Evolutionary conservation across 2,113 vertebrate genomes (phyloP).

Genomic region (Isichthys henryi): DNA sequence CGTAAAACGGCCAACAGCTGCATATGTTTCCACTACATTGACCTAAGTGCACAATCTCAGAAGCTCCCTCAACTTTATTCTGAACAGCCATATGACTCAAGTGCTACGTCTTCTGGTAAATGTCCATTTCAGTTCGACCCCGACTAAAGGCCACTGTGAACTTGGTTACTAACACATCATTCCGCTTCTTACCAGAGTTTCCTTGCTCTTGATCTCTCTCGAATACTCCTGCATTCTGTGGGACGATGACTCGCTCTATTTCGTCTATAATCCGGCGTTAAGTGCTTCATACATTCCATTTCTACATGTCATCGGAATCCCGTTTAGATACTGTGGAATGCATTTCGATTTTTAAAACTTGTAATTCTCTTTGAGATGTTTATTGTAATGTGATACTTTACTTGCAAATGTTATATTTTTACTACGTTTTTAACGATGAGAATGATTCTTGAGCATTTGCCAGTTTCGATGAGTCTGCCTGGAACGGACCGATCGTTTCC

Average conservation of each 20-base stretch:
- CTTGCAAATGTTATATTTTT: constrained; percentile 57
- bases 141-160: neutral
- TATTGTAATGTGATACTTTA: constrained; percentile 55
- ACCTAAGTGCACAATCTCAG: neutral
- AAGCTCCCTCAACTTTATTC: neutral
- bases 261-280: neutral
- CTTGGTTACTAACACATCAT: neutral
- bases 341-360: constrained; percentile 26
- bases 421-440: constrained; percentile 41
- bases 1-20: neutral
- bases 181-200: neutral
- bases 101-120: neutral
- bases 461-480: constrained; percentile 31
- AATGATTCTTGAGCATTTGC: constrained; percentile 31
- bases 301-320: constrained; percentile 39
- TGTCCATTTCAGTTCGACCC: neutral
- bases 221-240: neutral
- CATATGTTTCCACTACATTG: neutral
- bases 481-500: neutral
- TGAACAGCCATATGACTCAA: neutral
- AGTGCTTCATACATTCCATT: constrained; percentile 61
- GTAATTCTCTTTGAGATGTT: constrained; percentile 51
- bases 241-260: neutral
- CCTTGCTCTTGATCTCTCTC: neutral
- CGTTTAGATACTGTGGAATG: constrained; percentile 33